Conservation (phyloP, 2,797 vertebrate species). For the Cephalopachus bancanus region DNA sequence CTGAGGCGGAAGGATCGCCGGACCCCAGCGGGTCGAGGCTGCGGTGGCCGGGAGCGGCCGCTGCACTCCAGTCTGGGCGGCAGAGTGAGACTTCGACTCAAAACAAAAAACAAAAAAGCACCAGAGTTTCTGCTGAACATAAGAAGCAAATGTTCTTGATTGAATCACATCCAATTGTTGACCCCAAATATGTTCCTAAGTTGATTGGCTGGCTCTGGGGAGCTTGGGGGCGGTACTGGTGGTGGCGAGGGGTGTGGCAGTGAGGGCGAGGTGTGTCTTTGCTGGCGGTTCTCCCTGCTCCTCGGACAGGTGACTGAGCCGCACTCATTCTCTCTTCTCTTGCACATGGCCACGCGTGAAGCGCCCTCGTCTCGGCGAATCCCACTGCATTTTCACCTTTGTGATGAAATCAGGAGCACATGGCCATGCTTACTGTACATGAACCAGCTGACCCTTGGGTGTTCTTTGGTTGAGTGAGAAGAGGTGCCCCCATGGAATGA, state of each 20-base stretch:
- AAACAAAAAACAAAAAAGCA: background rate
- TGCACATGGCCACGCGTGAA: background rate
- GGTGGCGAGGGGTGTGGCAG: background rate
- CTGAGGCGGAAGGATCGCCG: no score
- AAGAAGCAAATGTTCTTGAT: background rate
- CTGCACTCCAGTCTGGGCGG: no score
- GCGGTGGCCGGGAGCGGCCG: no score
- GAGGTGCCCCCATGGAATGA: constrained; percentile 30
- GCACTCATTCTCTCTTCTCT: background rate
- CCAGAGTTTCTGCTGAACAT: background rate
- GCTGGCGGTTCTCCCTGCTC: background rate
- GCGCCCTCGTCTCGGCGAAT: background rate
- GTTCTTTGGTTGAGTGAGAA: constrained; percentile 26
- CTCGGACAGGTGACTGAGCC: background rate
- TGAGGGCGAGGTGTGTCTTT: no score
- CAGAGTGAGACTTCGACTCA: no score
- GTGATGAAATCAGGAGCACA: constrained; percentile 42
- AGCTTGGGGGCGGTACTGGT: background rate
- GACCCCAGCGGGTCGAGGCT: no score
- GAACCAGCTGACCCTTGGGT: constrained; percentile 33
- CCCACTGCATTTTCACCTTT: constrained; percentile 16
- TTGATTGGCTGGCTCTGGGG: background rate
- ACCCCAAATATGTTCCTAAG: background rate
- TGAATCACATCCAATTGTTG: background rate
- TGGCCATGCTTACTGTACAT: constrained; percentile 42